Evolutionary conservation across 1,140 invertebrate genomes (phyloP), one percentile per base, ranked within the genome.

Genomic region (Drosophila nigromelanica): DNA sequence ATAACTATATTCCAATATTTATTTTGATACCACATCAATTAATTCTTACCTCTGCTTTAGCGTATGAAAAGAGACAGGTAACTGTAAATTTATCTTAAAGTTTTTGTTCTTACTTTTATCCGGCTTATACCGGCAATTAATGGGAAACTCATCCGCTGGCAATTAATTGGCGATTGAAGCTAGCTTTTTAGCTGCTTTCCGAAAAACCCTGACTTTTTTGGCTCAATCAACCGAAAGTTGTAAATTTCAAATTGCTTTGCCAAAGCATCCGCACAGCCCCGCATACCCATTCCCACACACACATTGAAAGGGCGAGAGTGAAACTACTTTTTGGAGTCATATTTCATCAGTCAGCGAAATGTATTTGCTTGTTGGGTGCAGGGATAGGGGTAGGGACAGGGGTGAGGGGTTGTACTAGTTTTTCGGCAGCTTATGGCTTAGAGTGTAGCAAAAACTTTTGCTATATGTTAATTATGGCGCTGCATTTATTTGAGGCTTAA

Each of bases 401-500:
- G 37, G 10, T n/a, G n/a, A n/a, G 18, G 42, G 33, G 14, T 6
- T 35, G 64, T 47, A 50, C 55, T 60, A 68, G 66, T 60, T 69
- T 69, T 69, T 52, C 21, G 47, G 40, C 62, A 69, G 72, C 67
- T 79, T 76, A 70, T 43, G 61, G 79, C 56, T 82, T 74, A 82
- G 71, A 81, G 71, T 52, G 47, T 24, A 59, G 54, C 69, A 5
- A 64, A 89, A 87, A 87, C 83, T 87, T 87, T 87, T 83, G 80
- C 83, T 83, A 83, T 87, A 87, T 87, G 83, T 89, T 87, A 87
- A 87, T 87, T 87, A 87, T 89, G 83, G 83, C 76, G 66, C 52
- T 86, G 83, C 76, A 87, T 82, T 87, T 87, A 87, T 87, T 89
- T 87, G 76, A 87, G 83, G 83, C 83, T 87, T 87, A 87, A 87